Conservation (phyloP, 2,888 invertebrate genomes). For the Petrolisthes manimaculis region DNA sequence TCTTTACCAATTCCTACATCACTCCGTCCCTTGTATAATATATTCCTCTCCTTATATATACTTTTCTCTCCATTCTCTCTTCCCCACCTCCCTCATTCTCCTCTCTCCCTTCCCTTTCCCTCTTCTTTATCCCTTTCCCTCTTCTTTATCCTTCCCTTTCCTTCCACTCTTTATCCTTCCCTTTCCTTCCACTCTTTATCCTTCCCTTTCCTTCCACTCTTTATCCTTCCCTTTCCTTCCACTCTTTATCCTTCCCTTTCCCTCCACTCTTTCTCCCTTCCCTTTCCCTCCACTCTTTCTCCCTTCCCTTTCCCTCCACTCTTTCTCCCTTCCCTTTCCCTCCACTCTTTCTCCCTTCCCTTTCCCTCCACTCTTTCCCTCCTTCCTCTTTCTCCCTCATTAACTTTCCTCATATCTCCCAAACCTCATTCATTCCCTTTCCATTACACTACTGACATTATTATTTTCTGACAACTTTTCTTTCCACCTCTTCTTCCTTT, state of each 20-base stretch:
- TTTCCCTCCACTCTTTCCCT: background rate
- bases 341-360: background rate
- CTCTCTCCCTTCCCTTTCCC: background rate
- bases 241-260: background rate
- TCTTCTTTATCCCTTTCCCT: background rate
- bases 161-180: background rate
- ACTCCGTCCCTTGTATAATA: too few relatives aligned
- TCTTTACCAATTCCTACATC: too few relatives aligned
- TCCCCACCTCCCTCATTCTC: background rate
- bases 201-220: background rate
- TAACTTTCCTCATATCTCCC: background rate
- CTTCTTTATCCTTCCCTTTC: background rate
- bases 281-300: background rate
- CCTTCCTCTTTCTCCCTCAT: background rate
- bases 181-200: background rate
- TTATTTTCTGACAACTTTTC: background rate
- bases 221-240: conserved; percentile 3
- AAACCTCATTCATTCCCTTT: background rate
- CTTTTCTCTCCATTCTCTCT: background rate
- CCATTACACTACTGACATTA: background rate
- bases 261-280: background rate
- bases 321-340: background rate
- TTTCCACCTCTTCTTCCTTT: background rate
- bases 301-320: background rate
- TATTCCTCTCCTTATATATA: background rate